Conservation (phyloP, 2,888 invertebrate genomes). For the Mylabris sibirica region DNA sequence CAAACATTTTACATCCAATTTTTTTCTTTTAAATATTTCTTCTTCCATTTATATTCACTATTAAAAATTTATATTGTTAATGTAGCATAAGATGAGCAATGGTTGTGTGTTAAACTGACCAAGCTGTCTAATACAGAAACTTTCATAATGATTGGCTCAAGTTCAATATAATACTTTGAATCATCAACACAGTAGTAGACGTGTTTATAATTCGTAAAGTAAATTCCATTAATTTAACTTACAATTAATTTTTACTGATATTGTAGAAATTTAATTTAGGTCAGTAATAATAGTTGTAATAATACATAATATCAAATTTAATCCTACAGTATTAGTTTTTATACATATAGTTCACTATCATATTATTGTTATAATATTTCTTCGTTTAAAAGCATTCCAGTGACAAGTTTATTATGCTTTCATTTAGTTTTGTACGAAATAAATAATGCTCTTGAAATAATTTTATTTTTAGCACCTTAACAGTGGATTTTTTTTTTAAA, state of each 20-base stretch:
- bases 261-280: no score
- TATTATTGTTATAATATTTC: neutral
- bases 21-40: neutral
- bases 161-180: constrained; percentile 23
- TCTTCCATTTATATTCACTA: neutral
- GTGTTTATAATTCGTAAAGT: neutral
- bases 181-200: constrained; percentile 14
- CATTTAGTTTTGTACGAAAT: neutral
- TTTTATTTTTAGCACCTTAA: neutral
- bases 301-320: neutral
- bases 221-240: neutral
- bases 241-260: neutral
- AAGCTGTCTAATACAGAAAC: constrained; percentile 24
- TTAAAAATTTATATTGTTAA: neutral
- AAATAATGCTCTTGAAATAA: neutral
- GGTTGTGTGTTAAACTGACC: constrained; percentile 14
- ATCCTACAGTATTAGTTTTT: neutral
- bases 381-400: neutral
- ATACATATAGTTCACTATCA: neutral
- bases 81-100: constrained; percentile 19
- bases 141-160: constrained; percentile 24
- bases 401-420: neutral
- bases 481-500: neutral
- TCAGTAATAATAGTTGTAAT: neutral
- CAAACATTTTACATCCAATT: neutral